A percentile compares a stretch with the other conserved stretches of the same genome.
Evolutionary conservation across 2,888 invertebrate species (phyloP).

Genomic region (Chloroclystis v-ata): DNA sequence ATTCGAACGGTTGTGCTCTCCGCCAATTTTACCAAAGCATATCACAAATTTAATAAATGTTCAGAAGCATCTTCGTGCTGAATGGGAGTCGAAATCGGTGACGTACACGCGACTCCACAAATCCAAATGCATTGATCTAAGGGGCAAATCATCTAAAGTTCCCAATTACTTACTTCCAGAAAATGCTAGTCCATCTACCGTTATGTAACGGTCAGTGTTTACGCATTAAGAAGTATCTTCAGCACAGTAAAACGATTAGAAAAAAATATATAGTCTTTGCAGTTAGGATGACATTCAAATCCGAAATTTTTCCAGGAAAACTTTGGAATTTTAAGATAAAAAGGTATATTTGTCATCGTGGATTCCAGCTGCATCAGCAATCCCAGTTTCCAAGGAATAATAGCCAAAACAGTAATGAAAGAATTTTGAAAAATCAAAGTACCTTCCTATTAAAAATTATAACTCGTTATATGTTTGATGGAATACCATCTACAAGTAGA

Average conservation of each 20-base stretch:
- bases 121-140: slow-evolving; percentile 31
- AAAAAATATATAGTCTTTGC: slow-evolving; percentile 48
- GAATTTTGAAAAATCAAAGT: slow-evolving; percentile 31
- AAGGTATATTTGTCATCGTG: slow-evolving; percentile 46
- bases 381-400: slow-evolving; percentile 43
- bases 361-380: slow-evolving; percentile 43
- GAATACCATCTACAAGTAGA: slow-evolving; percentile 46
- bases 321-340: slow-evolving; percentile 32
- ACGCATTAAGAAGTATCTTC: slow-evolving; percentile 31
- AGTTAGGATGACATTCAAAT: slow-evolving; percentile 46
- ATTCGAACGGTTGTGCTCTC: slow-evolving; percentile 43
- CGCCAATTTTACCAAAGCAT: slow-evolving; percentile 49
- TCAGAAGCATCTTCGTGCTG: slow-evolving; percentile 42
- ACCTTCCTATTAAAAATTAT: too few relatives aligned
- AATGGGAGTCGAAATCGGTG: slow-evolving; percentile 43
- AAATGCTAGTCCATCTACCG: slow-evolving; percentile 26
- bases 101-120: slow-evolving; percentile 47
- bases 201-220: slow-evolving; percentile 22
- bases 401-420: slow-evolving; percentile 34
- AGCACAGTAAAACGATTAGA: slow-evolving; percentile 43
- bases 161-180: slow-evolving; percentile 49
- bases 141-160: slow-evolving; percentile 37
- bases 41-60: slow-evolving; percentile 49
- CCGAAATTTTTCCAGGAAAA: slow-evolving; percentile 34
- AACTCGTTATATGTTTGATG: slow-evolving; percentile 21